Base-by-base conservation (phyloP, 1,140 invertebrate genomes). In the Orius laevigatus region DNA sequence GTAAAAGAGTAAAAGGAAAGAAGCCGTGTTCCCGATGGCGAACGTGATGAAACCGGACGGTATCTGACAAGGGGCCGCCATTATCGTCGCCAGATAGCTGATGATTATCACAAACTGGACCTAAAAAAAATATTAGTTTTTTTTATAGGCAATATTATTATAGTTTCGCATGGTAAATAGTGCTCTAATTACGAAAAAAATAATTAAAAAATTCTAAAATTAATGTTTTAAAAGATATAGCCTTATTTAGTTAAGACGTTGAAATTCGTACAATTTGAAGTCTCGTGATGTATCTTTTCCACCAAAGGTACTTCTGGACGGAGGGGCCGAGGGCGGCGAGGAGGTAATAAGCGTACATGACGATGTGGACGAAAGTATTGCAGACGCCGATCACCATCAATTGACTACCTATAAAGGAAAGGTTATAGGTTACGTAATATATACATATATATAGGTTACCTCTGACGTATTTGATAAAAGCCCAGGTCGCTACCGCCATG, bases 31-130 rank as follows among this genome's bases (percentile, higher is more conserved):
- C 12, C 10, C 18, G 18, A 18, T 18, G 40, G 12, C 18, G 40
- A 16, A 42, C 2, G 18, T 19, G 18, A 42, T 19, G 40, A 42
- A 42, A 15, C 12, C 40, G 12, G 12, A 11, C 5, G 12, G 10
- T 67, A 10, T 60, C 63, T 43, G 70, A 59, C 72, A 74, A 48
- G 73, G 72, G 61, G 70, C 66, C 3, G 58, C 62, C 11, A 74
- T 63, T n/a, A 68, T 64, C 16, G 62, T 57, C 32, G 65, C 55
- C 19, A 73, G 42, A 48, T 74, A 74, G 1, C 56, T 41, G 5
- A 75, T 56, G 66, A 75, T 73, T 10, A 74, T 60, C n/a, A 58
- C 61, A 50, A 74, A 74, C 56, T 74, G 72, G 0, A 72, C 62
- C 71, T 73, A 56, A 34, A 65, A 60, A 25, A 8, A 25, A 25